These are phyloP conservation scores for Esox masquinongy DNA, from an alignment of 2,797 vertebrate genomes.

Conservation along the genomic window DNA sequence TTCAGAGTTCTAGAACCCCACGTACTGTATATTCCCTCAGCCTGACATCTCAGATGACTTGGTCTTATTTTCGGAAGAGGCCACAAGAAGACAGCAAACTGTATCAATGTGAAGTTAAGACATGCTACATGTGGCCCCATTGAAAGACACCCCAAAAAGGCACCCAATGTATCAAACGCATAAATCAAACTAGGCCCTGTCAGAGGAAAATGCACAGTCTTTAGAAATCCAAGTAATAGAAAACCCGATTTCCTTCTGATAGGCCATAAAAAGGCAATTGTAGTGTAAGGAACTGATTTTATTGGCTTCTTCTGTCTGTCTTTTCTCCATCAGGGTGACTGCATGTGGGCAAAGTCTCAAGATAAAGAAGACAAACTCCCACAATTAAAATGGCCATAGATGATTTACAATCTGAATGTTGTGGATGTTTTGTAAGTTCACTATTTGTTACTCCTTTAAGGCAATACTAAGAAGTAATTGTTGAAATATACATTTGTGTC, in stretches of 20 bases:
- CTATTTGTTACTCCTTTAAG: too few relatives aligned
- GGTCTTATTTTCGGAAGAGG: not conserved
- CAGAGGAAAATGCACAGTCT: not conserved
- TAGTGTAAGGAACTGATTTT: not conserved
- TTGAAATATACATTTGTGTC: too few relatives aligned
- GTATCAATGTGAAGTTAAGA: constrained; percentile 27
- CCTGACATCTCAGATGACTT: not conserved
- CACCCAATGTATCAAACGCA: not conserved
- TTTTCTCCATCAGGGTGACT: not conserved
- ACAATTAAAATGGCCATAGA: too few relatives aligned
- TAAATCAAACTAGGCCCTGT: constrained; percentile 5
- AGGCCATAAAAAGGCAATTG: not conserved
- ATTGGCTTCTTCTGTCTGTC: not conserved
- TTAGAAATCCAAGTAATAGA: not conserved
- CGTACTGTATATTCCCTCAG: not conserved
- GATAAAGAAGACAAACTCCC: too few relatives aligned
- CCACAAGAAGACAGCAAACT: constrained; percentile 27
- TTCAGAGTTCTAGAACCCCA: not conserved
- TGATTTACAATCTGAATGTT: too few relatives aligned
- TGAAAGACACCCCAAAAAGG: constrained; percentile 1
- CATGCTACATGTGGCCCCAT: constrained; percentile 19
- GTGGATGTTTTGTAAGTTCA: too few relatives aligned
- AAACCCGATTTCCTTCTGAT: not conserved
- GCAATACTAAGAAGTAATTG: too few relatives aligned
- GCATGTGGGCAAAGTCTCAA: not conserved